Evolutionary conservation across 2,113 vertebrate genomes (phyloP).

Genomic region (Scolopax mira): DNA sequence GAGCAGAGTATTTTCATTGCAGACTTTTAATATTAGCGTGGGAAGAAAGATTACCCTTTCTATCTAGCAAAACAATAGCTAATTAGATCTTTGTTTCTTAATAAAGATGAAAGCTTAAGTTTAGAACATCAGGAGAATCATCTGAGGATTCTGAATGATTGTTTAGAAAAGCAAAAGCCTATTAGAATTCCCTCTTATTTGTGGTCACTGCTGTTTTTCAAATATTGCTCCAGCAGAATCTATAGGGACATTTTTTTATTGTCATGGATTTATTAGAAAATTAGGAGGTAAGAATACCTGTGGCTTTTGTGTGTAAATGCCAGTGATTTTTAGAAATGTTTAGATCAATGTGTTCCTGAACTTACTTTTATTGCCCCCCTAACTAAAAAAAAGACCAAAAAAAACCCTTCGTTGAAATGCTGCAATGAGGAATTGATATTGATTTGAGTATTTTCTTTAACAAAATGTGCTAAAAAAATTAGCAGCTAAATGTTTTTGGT

Average conservation of each 20-base stretch:
- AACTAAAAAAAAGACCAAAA: not conserved
- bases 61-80: not conserved
- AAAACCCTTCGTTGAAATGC: not conserved
- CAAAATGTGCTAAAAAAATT: not conserved
- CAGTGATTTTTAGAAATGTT: not conserved
- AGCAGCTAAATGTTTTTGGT: not conserved
- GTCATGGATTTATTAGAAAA: not conserved
- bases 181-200: not conserved
- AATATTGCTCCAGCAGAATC: not conserved
- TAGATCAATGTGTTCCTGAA: not conserved
- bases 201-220: not conserved
- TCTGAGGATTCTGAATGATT: not conserved
- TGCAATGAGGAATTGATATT: not conserved
- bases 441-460: not conserved
- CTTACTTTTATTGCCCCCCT: not conserved
- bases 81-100: constrained; percentile 12
- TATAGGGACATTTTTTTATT: not conserved
- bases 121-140: not conserved
- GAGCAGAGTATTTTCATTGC: not conserved
- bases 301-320: not conserved
- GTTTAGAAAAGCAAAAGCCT: not conserved
- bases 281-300: not conserved
- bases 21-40: not conserved
- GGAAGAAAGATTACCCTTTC: not conserved
- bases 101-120: not conserved